A percentile compares a stretch with the other conserved stretches of the same genome.
These are phyloP conservation scores for Oreochromis grahami DNA, from an alignment of 2,797 vertebrate genomes.

Conservation along the genomic window DNA sequence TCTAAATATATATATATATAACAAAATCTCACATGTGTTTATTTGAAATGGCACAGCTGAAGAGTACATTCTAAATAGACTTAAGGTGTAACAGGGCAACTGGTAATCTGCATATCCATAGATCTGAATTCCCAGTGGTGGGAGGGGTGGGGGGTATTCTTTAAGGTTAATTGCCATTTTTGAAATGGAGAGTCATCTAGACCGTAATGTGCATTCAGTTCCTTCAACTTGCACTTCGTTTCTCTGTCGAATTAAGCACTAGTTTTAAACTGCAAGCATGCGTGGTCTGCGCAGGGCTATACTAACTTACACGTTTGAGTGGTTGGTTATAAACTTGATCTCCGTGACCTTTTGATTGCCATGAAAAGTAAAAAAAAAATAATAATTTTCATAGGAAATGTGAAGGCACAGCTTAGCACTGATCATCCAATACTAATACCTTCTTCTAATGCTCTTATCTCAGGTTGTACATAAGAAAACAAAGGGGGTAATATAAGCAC, in stretches of 20 bases:
- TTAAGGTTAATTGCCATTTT: conserved; percentile 31
- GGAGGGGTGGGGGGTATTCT: conserved; percentile 48
- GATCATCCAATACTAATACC: conserved; percentile 13
- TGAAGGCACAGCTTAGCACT: conserved; percentile 27
- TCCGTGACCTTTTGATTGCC: not conserved
- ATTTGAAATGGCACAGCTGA: conserved; percentile 26
- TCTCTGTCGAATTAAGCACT: conserved; percentile 2
- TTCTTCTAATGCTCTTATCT: conserved; percentile 43
- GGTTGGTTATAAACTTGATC: conserved; percentile 9
- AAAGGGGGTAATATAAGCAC: conserved; percentile 29
- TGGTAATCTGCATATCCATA: conserved; percentile 29
- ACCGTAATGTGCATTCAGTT: not conserved
- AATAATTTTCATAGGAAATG: not conserved
- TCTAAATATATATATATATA: not conserved
- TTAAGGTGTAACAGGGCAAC: conserved; percentile 45
- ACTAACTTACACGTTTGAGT: not conserved
- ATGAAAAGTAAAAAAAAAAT: not conserved
- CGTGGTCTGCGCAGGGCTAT: not conserved
- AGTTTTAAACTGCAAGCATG: not conserved
- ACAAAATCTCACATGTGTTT: not conserved
- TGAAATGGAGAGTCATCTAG: conserved; percentile 3
- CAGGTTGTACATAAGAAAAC: conserved; percentile 48
- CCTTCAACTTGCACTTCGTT: not conserved
- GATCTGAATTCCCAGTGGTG: conserved; percentile 30
- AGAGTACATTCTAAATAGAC: conserved; percentile 63